These are phyloP conservation scores for Eurois occulta DNA, from an alignment of 2,888 invertebrate species.

Conservation along the genomic window DNA sequence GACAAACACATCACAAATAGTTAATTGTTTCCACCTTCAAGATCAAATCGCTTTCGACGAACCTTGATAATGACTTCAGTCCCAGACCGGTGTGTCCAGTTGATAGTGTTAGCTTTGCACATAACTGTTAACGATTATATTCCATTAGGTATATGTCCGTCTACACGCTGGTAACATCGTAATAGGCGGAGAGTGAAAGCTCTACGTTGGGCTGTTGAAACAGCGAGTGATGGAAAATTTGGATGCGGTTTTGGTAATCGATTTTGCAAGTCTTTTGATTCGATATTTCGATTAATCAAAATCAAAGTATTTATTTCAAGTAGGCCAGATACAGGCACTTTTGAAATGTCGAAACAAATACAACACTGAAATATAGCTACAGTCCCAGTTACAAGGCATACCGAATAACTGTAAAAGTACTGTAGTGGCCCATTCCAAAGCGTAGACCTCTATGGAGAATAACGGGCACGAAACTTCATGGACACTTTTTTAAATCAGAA, in stretches of 20 bases:
- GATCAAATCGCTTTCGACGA: slow-evolving; percentile 38
- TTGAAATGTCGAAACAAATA: too few relatives aligned
- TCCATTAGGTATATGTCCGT: slow-evolving; percentile 2
- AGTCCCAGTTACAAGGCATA: too few relatives aligned
- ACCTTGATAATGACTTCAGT: slow-evolving; percentile 58
- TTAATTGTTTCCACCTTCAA: slow-evolving; percentile 29
- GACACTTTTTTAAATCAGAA: too few relatives aligned
- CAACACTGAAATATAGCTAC: too few relatives aligned
- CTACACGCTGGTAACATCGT: slow-evolving; percentile 36
- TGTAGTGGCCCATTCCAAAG: too few relatives aligned
- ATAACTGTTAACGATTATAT: slow-evolving; percentile 47
- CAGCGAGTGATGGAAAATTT: slow-evolving; percentile 9
- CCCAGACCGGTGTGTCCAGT: slow-evolving; percentile 31
- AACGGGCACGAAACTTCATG: too few relatives aligned
- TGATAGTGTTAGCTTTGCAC: slow-evolving; percentile 24
- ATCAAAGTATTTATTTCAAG: too few relatives aligned
- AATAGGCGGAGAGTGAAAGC: slow-evolving; percentile 50
- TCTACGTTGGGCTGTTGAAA: slow-evolving; percentile 18
- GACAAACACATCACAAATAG: slow-evolving; percentile 4
- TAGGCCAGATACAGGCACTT: too few relatives aligned
- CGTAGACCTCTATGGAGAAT: too few relatives aligned
- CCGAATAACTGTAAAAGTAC: too few relatives aligned
- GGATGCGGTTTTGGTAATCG: neutral
- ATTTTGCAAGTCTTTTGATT: neutral
- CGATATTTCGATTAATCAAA: neutral